Evolutionary conservation across 2,113 vertebrate genomes (phyloP).

Genomic region (Clarias magur): DNA sequence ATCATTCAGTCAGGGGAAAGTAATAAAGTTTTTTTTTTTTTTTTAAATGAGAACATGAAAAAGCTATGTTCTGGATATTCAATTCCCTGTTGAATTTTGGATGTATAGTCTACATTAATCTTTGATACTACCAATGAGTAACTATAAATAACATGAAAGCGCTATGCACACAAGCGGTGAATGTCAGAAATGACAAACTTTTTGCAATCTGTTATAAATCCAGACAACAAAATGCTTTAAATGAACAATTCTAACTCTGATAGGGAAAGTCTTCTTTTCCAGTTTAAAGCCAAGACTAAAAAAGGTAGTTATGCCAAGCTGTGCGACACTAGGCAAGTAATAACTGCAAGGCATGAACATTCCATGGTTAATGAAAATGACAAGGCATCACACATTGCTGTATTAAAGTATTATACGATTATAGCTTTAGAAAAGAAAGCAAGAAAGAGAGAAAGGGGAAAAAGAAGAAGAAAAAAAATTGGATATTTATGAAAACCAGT

Average conservation of each 20-base stretch:
- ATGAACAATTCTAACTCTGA: not conserved
- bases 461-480: conserved; percentile 4
- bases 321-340: not conserved
- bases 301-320: conserved; percentile 25
- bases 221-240: conserved; percentile 4
- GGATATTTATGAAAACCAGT: not conserved
- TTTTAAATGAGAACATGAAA: not conserved
- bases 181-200: not conserved
- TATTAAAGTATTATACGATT: conserved; percentile 24
- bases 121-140: conserved; percentile 23
- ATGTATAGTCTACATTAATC: conserved; percentile 2
- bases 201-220: not conserved
- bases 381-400: conserved; percentile 31
- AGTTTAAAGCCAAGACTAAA: conserved; percentile 21
- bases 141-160: conserved; percentile 22
- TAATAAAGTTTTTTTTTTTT: not conserved
- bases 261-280: not conserved
- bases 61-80: not conserved
- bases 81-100: not conserved
- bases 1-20: not conserved
- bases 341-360: conserved; percentile 43
- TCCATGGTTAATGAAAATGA: conserved; percentile 37
- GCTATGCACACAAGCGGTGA: conserved; percentile 7
- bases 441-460: not conserved
- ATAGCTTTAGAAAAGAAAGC: not conserved